Percentiles rank a stretch among this genome's conserved stretches.
Evolutionary conservation across 2,888 invertebrate genomes (phyloP).

Genomic region (Osedax frankpressi): DNA sequence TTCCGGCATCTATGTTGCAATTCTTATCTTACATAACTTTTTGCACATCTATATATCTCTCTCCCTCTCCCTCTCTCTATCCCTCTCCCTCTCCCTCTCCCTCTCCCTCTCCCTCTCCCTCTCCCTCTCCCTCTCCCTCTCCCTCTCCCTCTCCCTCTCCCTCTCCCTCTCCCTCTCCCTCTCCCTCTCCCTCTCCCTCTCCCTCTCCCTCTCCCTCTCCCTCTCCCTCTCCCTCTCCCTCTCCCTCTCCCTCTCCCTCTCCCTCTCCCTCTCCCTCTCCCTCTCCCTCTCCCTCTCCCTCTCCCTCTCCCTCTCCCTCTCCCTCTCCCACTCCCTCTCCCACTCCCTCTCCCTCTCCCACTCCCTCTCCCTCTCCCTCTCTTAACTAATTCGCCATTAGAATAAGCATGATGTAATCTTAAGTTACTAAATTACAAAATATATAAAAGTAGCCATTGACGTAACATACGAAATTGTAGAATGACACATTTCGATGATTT

Average conservation of each 20-base stretch:
- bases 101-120: neutral
- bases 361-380: conserved; percentile 16
- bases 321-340: conserved; percentile 19
- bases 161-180: conserved; percentile 12
- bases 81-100: neutral
- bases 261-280: conserved; percentile 18
- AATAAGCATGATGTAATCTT: neutral
- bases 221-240: conserved; percentile 12
- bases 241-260: conserved; percentile 20
- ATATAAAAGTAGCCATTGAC: too few relatives aligned
- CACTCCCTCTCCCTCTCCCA: conserved; percentile 19
- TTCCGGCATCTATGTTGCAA: too few relatives aligned
- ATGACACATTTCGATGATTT: too few relatives aligned
- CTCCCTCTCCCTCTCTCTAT: too few relatives aligned
- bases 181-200: conserved; percentile 20
- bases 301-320: conserved; percentile 21
- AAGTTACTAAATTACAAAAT: too few relatives aligned
- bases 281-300: conserved; percentile 18
- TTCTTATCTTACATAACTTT: neutral
- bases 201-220: conserved; percentile 17
- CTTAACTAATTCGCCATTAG: neutral
- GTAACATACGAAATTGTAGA: too few relatives aligned
- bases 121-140: neutral
- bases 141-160: neutral
- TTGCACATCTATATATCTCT: neutral